A percentile compares a stretch with the other conserved stretches of the same genome.
Conservation (phyloP, 2,113 vertebrate species). For the Corythoichthys haematopterus region DNA sequence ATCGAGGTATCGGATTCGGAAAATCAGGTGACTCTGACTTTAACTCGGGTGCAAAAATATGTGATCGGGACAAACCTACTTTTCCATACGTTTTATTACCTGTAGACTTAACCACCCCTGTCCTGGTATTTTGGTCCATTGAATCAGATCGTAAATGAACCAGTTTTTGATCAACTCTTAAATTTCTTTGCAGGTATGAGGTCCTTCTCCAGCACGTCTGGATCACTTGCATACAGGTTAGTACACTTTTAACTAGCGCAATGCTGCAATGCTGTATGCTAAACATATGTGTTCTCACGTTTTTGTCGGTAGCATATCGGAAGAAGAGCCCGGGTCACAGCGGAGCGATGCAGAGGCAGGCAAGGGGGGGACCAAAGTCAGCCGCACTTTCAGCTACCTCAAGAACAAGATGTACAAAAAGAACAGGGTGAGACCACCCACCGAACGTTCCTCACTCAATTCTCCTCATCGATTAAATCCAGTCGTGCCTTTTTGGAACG, state of each 20-base stretch:
- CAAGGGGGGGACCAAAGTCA: slow-evolving; percentile 87
- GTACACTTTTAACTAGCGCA: slow-evolving; percentile 3
- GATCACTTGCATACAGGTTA: slow-evolving; percentile 84
- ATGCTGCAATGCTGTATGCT: neutral
- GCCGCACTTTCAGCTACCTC: slow-evolving; percentile 98
- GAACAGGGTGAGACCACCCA: slow-evolving; percentile 76
- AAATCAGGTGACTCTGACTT: no score
- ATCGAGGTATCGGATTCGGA: no score
- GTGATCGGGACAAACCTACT: no score
- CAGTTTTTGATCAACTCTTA: neutral
- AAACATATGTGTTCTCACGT: slow-evolving; percentile 10
- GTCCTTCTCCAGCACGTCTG: slow-evolving; percentile 62
- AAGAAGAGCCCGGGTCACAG: slow-evolving; percentile 81
- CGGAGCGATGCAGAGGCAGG: slow-evolving; percentile 73
- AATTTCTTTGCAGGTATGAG: slow-evolving; percentile 73
- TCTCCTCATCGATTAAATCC: neutral
- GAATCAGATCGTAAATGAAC: neutral
- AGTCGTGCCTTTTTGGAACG: neutral
- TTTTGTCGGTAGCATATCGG: slow-evolving; percentile 77
- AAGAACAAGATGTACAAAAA: slow-evolving; percentile 98
- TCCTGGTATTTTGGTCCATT: neutral
- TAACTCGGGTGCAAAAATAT: no score
- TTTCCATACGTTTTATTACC: no score
- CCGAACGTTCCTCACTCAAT: neutral
- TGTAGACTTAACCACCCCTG: neutral